These are phyloP conservation scores for Acanthosoma haemorrhoidale DNA, from an alignment of 2,888 invertebrate species.

Conservation along the genomic window DNA sequence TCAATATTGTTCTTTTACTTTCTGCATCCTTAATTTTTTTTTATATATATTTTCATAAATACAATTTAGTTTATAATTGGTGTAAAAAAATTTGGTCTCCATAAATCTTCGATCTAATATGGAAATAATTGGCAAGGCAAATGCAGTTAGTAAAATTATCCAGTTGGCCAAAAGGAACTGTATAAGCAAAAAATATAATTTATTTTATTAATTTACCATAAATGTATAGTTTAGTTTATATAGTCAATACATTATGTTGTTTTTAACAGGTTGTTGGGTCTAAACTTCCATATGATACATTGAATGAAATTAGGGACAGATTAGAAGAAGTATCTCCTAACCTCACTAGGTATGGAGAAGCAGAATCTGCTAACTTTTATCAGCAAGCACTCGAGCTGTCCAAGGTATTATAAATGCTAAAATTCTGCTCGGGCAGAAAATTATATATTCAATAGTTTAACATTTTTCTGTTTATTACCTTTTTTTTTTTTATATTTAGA, in stretches of 20 bases:
- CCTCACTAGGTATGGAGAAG: slow-evolving; percentile 74
- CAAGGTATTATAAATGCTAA: slow-evolving; percentile 48
- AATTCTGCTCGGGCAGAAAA: neutral
- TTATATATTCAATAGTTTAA: neutral
- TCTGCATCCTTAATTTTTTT: too few relatives aligned
- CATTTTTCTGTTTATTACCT: neutral
- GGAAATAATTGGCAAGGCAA: too few relatives aligned
- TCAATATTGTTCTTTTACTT: too few relatives aligned
- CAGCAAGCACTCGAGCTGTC: slow-evolving; percentile 71
- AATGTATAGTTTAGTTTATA: neutral
- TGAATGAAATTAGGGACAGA: slow-evolving; percentile 75
- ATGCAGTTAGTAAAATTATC: too few relatives aligned
- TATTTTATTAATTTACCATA: neutral
- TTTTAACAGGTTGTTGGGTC: slow-evolving; percentile 54
- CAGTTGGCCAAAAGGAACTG: too few relatives aligned
- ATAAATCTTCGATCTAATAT: too few relatives aligned
- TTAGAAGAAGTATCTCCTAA: slow-evolving; percentile 84
- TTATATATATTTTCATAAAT: too few relatives aligned
- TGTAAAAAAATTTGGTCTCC: too few relatives aligned
- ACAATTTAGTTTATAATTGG: too few relatives aligned
- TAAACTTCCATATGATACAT: slow-evolving; percentile 77
- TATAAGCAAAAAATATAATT: too few relatives aligned
- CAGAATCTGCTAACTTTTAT: slow-evolving; percentile 79
- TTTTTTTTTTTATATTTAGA: slow-evolving; percentile 44
- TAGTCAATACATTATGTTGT: neutral